Evolutionary conservation across 1,140 invertebrate species (phyloP).

Genomic region (Trissolcus basalis): DNA sequence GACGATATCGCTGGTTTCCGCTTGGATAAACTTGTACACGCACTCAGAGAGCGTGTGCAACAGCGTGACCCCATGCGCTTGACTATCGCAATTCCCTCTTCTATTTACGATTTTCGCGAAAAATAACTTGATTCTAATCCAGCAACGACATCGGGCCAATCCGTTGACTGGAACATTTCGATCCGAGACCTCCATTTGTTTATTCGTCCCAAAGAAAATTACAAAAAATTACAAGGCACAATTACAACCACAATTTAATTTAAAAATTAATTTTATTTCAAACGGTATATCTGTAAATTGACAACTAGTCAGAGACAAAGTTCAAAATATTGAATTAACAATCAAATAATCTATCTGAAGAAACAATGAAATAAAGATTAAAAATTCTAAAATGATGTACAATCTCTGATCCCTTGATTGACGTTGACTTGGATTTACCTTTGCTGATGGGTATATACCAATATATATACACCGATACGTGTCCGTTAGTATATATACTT

Average conservation of each 20-base stretch:
- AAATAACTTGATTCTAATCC: constrained; percentile 31
- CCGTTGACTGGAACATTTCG: constrained; percentile 2
- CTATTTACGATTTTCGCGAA: constrained; percentile 12
- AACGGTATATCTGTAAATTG: constrained; percentile 31
- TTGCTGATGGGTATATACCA: constrained; percentile 23
- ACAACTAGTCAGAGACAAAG: constrained; percentile 15
- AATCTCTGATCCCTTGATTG: constrained; percentile 41
- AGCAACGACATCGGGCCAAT: constrained; percentile 2
- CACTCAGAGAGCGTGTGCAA: neutral
- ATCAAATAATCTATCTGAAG: constrained; percentile 42
- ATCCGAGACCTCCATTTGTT: neutral
- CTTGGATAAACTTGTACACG: constrained; percentile 8
- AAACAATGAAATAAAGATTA: constrained; percentile 34
- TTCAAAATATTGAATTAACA: constrained; percentile 42
- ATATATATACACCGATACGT: constrained; percentile 46
- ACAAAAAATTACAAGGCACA: neutral
- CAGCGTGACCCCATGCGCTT: neutral
- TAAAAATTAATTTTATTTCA: constrained; percentile 48
- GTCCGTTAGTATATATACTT: constrained; percentile 1
- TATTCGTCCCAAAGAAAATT: neutral
- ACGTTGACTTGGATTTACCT: constrained; percentile 27
- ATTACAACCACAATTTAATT: constrained; percentile 4
- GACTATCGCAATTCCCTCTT: constrained; percentile 1
- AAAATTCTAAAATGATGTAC: constrained; percentile 44
- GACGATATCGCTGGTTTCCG: constrained; percentile 19